phyloP scores from a whole-genome alignment of 2,797 vertebrate species.

The Eidolon dupreanum region DNA sequence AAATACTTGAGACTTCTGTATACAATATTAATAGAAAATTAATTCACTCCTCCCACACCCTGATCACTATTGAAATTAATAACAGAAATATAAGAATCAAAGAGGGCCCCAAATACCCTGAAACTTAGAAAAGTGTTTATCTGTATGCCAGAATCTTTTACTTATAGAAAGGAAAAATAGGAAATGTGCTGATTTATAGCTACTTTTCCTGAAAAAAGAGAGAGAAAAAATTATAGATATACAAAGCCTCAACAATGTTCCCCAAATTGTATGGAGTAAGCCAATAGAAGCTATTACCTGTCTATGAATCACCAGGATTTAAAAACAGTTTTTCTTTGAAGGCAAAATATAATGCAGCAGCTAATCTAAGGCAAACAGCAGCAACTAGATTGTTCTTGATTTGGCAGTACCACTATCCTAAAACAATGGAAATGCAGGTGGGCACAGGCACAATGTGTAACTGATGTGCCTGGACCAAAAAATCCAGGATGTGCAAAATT shows the following conservation, averaged over 20 bases:
- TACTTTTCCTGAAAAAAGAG: neutral
- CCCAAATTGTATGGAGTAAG: neutral
- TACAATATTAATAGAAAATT: neutral
- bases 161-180: neutral
- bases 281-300: neutral
- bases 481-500: neutral
- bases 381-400: neutral
- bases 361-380: neutral
- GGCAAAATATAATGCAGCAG: neutral
- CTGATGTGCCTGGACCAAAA: neutral
- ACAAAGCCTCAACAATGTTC: neutral
- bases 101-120: neutral
- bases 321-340: neutral
- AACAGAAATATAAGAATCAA: slow-evolving; percentile 3
- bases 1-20: neutral
- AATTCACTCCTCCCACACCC: neutral
- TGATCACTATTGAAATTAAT: neutral
- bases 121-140: neutral
- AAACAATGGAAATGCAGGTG: neutral
- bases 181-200: neutral
- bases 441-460: neutral
- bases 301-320: neutral
- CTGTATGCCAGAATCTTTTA: neutral
- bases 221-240: neutral
- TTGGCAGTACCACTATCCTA: neutral